Evolutionary conservation across 1,140 invertebrate genomes (phyloP).

Genomic region (Plutomurus gul): DNA sequence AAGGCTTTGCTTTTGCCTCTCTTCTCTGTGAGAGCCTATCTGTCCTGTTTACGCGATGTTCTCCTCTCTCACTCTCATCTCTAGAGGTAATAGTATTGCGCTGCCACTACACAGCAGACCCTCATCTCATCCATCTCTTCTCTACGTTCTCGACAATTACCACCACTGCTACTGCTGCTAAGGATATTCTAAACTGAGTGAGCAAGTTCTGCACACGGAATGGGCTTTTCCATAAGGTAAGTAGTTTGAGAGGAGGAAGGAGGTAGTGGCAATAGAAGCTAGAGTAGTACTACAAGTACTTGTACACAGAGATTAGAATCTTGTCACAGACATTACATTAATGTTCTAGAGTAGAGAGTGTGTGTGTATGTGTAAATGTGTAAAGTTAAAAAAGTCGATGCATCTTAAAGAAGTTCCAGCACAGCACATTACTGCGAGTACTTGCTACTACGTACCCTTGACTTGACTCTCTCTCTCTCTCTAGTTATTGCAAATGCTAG

Average conservation of each 20-base stretch:
- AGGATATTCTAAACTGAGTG: too few species aligned
- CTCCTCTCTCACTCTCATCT: neutral
- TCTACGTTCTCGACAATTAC: too few species aligned
- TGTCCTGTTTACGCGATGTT: neutral
- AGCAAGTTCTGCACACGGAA: too few species aligned
- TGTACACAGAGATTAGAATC: slow-evolving; percentile 6
- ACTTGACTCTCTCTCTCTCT: too few species aligned
- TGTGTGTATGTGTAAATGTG: neutral
- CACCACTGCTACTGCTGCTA: too few species aligned
- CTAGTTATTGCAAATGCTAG: too few species aligned
- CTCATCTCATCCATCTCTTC: neutral
- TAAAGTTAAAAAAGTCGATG: neutral
- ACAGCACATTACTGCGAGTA: neutral
- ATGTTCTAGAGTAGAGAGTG: neutral
- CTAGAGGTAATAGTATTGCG: neutral
- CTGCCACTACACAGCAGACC: neutral
- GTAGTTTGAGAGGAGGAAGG: too few species aligned
- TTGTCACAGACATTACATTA: neutral
- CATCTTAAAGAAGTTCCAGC: neutral
- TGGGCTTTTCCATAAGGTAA: too few species aligned
- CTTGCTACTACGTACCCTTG: too few species aligned
- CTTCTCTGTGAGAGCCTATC: neutral
- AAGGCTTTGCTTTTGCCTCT: neutral
- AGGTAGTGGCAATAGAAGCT: neutral
- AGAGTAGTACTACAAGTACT: too few species aligned